Evolutionary conservation across 2,797 vertebrate species (phyloP).

Genomic region (Pseudomugil gertrudae): DNA sequence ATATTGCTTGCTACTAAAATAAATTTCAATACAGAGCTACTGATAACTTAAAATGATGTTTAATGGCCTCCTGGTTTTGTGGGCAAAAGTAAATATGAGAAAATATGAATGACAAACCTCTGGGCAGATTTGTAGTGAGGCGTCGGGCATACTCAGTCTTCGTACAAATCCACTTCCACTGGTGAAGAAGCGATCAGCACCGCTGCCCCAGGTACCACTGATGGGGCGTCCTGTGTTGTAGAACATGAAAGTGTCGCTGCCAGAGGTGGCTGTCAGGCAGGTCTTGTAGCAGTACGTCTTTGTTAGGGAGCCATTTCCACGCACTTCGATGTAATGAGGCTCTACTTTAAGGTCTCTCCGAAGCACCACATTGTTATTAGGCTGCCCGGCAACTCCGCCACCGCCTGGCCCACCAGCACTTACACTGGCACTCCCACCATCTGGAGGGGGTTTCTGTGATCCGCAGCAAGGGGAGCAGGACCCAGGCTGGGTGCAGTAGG

Average conservation of each 20-base stretch:
- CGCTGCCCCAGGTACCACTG: conserved; percentile 89
- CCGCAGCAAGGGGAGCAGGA: conserved; percentile 91
- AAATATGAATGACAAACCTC: conserved; percentile 70
- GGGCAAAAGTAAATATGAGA: conserved; percentile 23
- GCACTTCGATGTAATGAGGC: conserved; percentile 96
- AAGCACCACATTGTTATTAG: conserved; percentile 92
- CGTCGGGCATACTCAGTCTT: conserved; percentile 86
- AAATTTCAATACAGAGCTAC: neutral
- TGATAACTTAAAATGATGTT: conserved; percentile 18
- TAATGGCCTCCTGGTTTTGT: conserved; percentile 18
- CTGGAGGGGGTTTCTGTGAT: conserved; percentile 86
- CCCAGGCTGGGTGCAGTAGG: conserved; percentile 86
- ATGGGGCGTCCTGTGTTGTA: conserved; percentile 95
- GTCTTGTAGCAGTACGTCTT: conserved; percentile 99
- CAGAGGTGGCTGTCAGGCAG: conserved; percentile 93
- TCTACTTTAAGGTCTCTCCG: conserved; percentile 93
- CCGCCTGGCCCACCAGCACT: conserved; percentile 63
- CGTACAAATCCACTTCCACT: conserved; percentile 90
- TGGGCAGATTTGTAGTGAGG: conserved; percentile 82
- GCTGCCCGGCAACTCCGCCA: conserved; percentile 79
- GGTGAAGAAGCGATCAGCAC: conserved; percentile 93
- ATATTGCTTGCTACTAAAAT: conserved; percentile 7
- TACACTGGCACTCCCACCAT: conserved; percentile 76
- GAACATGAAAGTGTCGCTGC: conserved; percentile 99
- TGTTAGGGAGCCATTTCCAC: conserved; percentile 95